Conservation (phyloP, 2,113 vertebrate species). For the Caretta caretta region DNA sequence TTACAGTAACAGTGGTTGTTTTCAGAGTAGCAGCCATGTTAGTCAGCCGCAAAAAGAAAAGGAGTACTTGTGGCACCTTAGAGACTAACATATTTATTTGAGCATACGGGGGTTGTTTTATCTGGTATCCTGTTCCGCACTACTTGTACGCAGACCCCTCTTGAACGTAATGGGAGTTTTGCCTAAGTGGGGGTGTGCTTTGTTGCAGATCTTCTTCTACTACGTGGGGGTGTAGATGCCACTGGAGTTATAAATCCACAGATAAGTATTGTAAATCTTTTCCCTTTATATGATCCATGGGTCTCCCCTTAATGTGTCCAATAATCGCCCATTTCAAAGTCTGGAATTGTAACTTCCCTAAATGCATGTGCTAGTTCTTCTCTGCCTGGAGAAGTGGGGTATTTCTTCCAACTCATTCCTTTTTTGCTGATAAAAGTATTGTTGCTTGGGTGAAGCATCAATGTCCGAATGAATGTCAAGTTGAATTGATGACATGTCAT, state of each 20-base stretch:
- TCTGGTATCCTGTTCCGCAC: too few relatives aligned
- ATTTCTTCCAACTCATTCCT: background rate
- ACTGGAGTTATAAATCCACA: background rate
- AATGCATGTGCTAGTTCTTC: background rate
- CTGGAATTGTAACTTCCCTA: background rate
- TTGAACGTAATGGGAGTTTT: too few relatives aligned
- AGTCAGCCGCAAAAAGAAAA: too few relatives aligned
- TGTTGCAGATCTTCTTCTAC: background rate
- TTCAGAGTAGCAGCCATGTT: too few relatives aligned
- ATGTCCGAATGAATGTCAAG: background rate
- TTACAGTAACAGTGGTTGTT: too few relatives aligned
- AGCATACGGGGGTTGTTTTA: too few relatives aligned
- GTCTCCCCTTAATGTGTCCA: background rate
- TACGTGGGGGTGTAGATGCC: background rate
- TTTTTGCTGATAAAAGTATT: rapidly evolving
- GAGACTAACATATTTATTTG: too few relatives aligned
- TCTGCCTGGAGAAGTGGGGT: background rate
- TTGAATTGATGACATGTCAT: background rate
- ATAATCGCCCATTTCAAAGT: background rate
- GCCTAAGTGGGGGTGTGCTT: background rate
- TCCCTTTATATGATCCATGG: background rate
- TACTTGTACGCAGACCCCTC: too few relatives aligned
- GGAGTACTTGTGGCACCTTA: too few relatives aligned
- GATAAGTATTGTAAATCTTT: background rate
- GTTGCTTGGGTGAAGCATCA: background rate